Evolutionary conservation across 1,140 invertebrate species (phyloP), one percentile per base, ranked within the genome.

Genomic region (Leptopilina boulardi): DNA sequence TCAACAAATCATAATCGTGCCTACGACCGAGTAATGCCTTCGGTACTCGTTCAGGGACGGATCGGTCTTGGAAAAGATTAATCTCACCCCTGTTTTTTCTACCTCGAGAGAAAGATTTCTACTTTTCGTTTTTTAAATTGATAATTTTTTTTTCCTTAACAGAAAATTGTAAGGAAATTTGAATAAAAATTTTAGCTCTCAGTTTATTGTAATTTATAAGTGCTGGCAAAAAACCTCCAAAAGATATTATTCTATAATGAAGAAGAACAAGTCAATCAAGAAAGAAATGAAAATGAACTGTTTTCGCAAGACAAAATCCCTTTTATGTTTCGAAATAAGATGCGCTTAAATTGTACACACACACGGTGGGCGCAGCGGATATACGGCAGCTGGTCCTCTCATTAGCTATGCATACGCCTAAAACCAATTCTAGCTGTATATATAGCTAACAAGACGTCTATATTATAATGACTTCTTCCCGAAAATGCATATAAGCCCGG

Each of bases 1-100:
- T 87, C 85, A 88, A 86, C 88, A 89, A 89, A 89, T 89, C 88
- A 89, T 89, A 89, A 89, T 87, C 88, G 85, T 88, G 87, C 85
- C 81, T 85, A 85, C 84, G 83, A 88, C 79, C 80, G 80, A 84
- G 84, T 88, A 88, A 86, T 86, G 80, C 82, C 83, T 82, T 77
- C 75, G 75, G 75, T 66, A 26, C 59, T 30, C 59, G 54, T 19
- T 21, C 23, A 30, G 59, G 59, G 59, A 13, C 26, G 59, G 26
- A 34, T 34, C 26, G 11, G 1, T 5, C 1, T 15, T 66, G 11
- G 3, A 34, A 66, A 66, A n/a, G n/a, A n/a, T n/a, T 4, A 23
- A 30, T 66, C 59, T 66, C 19, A 9, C 54, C 54, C 18, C 54
- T 54, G 51, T 56, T 56, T 56, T 56, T 23, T 21, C 9, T 82